phyloP scores from a whole-genome alignment of 2,113 vertebrate genomes.

The Lampris megalopsis region DNA sequence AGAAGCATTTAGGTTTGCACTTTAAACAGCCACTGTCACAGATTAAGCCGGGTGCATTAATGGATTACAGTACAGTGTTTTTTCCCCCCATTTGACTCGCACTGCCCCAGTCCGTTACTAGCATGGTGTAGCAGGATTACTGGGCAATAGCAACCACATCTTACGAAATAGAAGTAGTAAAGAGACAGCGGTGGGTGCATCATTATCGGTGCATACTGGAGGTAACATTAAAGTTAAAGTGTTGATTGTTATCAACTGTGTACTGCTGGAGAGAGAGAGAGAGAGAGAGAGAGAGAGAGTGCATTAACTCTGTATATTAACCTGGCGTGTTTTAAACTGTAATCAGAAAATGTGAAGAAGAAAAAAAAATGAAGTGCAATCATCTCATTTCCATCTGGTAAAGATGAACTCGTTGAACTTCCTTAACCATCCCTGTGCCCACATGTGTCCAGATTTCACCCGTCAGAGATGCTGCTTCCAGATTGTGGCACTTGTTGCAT shows the following conservation, averaged over 20 bases:
- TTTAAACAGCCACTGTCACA: slow-evolving; percentile 69
- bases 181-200: neutral
- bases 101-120: slow-evolving; percentile 49
- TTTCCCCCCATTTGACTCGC: slow-evolving; percentile 61
- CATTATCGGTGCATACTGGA: neutral
- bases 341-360: neutral
- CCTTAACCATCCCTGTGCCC: neutral
- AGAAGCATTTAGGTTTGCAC: slow-evolving; percentile 71
- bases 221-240: neutral
- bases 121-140: slow-evolving; percentile 71
- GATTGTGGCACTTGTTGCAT: slow-evolving; percentile 6
- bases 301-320: neutral
- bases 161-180: slow-evolving; percentile 46
- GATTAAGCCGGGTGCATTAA: slow-evolving; percentile 80
- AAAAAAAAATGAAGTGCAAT: neutral
- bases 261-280: no score
- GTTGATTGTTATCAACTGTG: neutral
- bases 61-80: slow-evolving; percentile 77
- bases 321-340: neutral
- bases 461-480: slow-evolving; percentile 39
- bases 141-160: slow-evolving; percentile 42
- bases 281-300: no score
- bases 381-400: neutral
- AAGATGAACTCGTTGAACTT: neutral
- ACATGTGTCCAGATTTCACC: slow-evolving; percentile 7